A percentile compares a stretch with the other conserved stretches of the same genome.
These are phyloP conservation scores for Matsumurasca onukii DNA, from an alignment of 1,140 invertebrate genomes.

Conservation along the genomic window DNA sequence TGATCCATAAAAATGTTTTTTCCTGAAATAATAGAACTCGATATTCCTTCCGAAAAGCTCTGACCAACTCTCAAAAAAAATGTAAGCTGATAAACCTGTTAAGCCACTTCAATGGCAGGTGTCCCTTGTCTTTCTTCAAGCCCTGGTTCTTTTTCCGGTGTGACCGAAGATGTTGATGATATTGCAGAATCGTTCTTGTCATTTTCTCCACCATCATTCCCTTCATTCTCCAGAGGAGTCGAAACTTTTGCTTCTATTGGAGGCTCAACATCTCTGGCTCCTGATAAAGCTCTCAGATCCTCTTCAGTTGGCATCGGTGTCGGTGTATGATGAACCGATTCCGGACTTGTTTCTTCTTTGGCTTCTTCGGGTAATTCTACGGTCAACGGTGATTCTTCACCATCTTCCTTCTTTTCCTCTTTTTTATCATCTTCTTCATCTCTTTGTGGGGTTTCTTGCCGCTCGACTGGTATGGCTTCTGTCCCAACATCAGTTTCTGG, in stretches of 20 bases:
- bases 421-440: neutral
- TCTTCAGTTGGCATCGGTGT: neutral
- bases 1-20: no score
- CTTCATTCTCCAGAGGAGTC: neutral
- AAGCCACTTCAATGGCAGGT: constrained; percentile 15
- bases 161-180: constrained; percentile 10
- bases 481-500: neutral
- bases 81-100: no score
- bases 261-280: neutral
- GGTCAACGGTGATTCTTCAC: neutral
- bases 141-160: neutral
- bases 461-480: neutral
- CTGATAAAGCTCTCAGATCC: neutral
- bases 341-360: neutral
- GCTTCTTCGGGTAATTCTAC: neutral
- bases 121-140: constrained; percentile 10
- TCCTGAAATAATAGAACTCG: no score
- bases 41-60: no score
- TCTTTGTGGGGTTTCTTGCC: neutral
- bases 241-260: neutral
- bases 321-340: neutral
- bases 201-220: no score
- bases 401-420: neutral
- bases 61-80: no score
- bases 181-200: constrained; percentile 21